A percentile compares a stretch with the other conserved stretches of the same genome.
phyloP scores from a whole-genome alignment of 1,140 invertebrate genomes.

The Eriocheir sinensis region DNA sequence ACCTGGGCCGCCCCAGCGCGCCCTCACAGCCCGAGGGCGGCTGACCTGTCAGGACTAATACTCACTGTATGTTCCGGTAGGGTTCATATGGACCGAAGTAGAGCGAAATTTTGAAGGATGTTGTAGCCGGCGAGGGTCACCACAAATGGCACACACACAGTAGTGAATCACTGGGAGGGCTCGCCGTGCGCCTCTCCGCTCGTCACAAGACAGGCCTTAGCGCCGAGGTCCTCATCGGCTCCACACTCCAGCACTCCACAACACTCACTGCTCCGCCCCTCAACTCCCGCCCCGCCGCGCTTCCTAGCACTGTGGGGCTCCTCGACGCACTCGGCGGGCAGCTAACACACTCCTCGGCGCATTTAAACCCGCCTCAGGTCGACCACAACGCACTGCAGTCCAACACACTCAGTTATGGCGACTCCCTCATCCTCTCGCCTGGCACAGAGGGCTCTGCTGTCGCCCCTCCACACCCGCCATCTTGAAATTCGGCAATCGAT shows the following conservation, averaged over 20 bases:
- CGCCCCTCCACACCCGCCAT: slow-evolving; percentile 59
- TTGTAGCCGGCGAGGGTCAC: slow-evolving; percentile 66
- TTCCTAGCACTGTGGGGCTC: slow-evolving; percentile 37
- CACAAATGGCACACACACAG: slow-evolving; percentile 63
- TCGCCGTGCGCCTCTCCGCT: slow-evolving; percentile 42
- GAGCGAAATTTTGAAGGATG: slow-evolving; percentile 79
- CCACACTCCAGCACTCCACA: slow-evolving; percentile 39
- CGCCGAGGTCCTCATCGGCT: slow-evolving; percentile 76
- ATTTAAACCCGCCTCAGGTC: slow-evolving; percentile 62
- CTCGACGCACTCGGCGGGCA: slow-evolving; percentile 19
- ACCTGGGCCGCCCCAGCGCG: slow-evolving; percentile 2
- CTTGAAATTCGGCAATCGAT: slow-evolving; percentile 73
- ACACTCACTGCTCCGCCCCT: slow-evolving; percentile 9
- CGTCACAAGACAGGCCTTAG: slow-evolving; percentile 70
- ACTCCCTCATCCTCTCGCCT: slow-evolving; percentile 56
- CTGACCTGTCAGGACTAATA: slow-evolving; percentile 54
- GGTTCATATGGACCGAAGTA: slow-evolving; percentile 79
- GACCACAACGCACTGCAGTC: slow-evolving; percentile 65
- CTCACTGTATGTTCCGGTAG: slow-evolving; percentile 79
- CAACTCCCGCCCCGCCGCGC: slow-evolving; percentile 40
- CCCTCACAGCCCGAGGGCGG: neutral
- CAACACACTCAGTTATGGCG: slow-evolving; percentile 71
- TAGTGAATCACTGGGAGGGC: slow-evolving; percentile 48
- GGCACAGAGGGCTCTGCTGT: slow-evolving; percentile 66
- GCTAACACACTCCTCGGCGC: slow-evolving; percentile 64